phyloP scores from a whole-genome alignment of 30 jellyfish, hydroid and myxozoan genomes.

The Calvadosia cruxmelitensis region DNA sequence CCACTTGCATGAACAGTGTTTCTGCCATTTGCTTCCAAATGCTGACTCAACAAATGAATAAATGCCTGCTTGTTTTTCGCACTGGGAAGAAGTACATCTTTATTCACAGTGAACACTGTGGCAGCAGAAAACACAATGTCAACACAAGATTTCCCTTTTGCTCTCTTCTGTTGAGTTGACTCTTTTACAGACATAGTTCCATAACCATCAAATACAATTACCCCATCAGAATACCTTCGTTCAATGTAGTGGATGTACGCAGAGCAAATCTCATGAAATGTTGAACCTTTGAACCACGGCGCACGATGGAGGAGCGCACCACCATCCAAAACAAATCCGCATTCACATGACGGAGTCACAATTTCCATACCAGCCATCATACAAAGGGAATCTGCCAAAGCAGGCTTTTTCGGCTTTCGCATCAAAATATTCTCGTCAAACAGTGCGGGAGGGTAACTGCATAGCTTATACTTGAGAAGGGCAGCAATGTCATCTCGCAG shows the following conservation, averaged over 20 bases:
- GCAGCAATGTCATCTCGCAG: conserved; percentile 3
- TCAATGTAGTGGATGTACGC: not conserved
- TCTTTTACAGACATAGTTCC: conserved; percentile 4
- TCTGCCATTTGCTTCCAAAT: conserved; percentile 14
- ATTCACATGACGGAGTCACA: not conserved
- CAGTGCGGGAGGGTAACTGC: conserved; percentile 10
- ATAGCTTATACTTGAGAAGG: not conserved
- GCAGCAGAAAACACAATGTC: conserved; percentile 12
- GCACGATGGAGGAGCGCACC: conserved; percentile 8
- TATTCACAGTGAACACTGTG: conserved; percentile 15
- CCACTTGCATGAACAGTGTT: conserved; percentile 14
- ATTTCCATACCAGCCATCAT: no score
- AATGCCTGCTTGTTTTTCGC: conserved; percentile 22
- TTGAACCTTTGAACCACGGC: not conserved
- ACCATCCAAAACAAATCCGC: conserved; percentile 5
- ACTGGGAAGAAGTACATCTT: conserved; percentile 14
- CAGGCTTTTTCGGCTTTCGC: conserved; percentile 6
- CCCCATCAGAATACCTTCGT: not conserved
- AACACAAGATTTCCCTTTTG: conserved; percentile 7
- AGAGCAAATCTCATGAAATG: not conserved
- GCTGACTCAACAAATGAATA: conserved; percentile 14
- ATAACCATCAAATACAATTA: conserved; percentile 15
- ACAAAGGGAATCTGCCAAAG: conserved; percentile 10
- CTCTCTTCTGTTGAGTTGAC: conserved; percentile 18
- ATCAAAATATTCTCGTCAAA: not conserved